phyloP scores from a whole-genome alignment of 2,797 vertebrate species.

The Pangasius mekongensis region DNA sequence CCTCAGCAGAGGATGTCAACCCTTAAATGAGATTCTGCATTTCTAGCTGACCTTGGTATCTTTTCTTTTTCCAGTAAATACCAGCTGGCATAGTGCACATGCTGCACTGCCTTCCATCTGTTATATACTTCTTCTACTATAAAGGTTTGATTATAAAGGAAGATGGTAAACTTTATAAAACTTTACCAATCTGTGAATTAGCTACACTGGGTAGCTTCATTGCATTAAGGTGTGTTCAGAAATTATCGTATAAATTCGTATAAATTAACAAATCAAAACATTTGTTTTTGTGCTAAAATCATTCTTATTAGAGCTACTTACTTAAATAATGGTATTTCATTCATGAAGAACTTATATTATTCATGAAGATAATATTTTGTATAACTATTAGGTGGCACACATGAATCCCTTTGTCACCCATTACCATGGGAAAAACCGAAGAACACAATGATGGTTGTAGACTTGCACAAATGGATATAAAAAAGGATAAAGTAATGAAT shows the following conservation, averaged over 20 bases:
- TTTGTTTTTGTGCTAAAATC: background rate
- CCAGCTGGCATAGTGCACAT: background rate
- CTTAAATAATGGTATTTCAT: background rate
- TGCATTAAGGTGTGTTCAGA: background rate
- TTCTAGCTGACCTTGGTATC: constrained; percentile 36
- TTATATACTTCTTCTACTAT: background rate
- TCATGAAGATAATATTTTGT: no score
- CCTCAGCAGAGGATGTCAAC: constrained; percentile 39
- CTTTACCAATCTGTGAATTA: background rate
- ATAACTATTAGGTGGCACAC: background rate
- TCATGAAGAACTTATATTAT: background rate
- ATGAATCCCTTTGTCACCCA: background rate
- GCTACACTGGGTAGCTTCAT: no score
- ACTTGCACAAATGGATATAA: background rate
- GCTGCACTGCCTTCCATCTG: constrained; percentile 18
- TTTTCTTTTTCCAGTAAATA: constrained; percentile 17
- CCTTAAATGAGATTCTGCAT: constrained; percentile 45
- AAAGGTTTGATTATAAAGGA: constrained; percentile 12
- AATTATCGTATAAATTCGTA: background rate
- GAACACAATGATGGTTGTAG: background rate
- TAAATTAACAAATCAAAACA: background rate
- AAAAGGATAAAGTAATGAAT: background rate
- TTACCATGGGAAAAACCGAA: background rate
- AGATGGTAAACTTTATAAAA: constrained; percentile 9
- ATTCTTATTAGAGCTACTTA: background rate